Conservation (phyloP, 2,888 invertebrate genomes). For the Dasypolia templi region DNA sequence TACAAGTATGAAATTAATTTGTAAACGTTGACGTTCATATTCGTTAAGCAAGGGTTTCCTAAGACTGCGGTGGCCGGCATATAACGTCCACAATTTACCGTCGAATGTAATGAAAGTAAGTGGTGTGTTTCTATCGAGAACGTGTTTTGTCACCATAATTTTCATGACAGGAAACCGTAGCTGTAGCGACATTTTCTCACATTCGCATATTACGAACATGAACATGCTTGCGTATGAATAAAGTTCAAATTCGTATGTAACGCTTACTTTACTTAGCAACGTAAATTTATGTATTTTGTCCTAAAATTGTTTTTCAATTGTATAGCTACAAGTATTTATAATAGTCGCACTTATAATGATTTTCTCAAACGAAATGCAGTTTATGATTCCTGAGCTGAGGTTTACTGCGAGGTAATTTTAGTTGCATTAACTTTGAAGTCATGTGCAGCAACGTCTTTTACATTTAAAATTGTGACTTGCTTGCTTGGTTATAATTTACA, state of each 20-base stretch:
- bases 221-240: neutral
- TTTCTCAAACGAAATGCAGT: constrained; percentile 11
- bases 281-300: neutral
- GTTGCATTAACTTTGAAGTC: constrained; percentile 11
- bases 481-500: neutral
- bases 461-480: neutral
- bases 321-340: constrained; percentile 40
- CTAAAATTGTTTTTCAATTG: constrained; percentile 14
- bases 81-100: neutral
- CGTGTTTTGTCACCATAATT: neutral
- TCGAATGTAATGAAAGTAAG: neutral
- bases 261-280: too few relatives aligned
- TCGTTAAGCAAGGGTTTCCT: neutral
- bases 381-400: constrained; percentile 6
- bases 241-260: neutral
- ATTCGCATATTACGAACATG: neutral
- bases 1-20: neutral
- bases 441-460: neutral
- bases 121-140: neutral
- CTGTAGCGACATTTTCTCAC: neutral
- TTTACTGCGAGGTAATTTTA: constrained; percentile 10
- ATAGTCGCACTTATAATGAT: constrained; percentile 16
- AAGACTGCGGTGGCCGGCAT: neutral
- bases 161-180: neutral
- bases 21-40: neutral